Evolutionary conservation across 1,140 invertebrate genomes (phyloP).

Genomic region (Sycobia sp.): DNA sequence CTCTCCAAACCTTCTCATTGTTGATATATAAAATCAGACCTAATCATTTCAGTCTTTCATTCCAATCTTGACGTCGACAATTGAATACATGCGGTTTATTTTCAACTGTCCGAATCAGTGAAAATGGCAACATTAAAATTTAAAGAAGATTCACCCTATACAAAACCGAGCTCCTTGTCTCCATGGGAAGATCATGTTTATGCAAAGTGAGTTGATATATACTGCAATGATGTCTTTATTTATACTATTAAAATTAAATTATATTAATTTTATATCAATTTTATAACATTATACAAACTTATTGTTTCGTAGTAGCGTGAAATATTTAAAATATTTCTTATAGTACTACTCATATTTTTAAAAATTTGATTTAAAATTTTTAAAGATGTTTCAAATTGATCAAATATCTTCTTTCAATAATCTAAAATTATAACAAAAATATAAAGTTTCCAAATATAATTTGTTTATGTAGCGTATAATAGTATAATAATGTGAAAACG

Average conservation of each 20-base stretch:
- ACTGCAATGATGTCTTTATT: background rate
- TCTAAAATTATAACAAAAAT: too few species aligned
- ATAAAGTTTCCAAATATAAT: too few species aligned
- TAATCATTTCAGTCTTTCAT: too few species aligned
- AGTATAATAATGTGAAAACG: too few species aligned
- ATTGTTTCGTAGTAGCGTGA: too few species aligned
- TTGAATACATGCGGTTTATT: too few species aligned
- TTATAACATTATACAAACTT: conserved; percentile 16
- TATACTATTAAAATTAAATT: background rate
- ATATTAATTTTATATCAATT: conserved; percentile 18
- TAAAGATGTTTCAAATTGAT: background rate
- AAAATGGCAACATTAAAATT: conserved; percentile 18
- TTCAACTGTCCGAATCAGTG: too few species aligned
- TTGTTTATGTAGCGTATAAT: too few species aligned
- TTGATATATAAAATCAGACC: too few species aligned
- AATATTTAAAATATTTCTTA: too few species aligned
- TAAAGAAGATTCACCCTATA: conserved; percentile 13
- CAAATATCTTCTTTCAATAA: background rate
- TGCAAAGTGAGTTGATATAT: conserved; percentile 41
- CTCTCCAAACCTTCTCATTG: too few species aligned
- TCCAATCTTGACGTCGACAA: too few species aligned
- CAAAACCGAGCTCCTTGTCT: conserved; percentile 18
- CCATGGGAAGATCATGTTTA: conserved; percentile 48
- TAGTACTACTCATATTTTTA: conserved; percentile 1
- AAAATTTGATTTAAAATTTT: background rate